Percentiles rank a stretch among this genome's conserved stretches.
Evolutionary conservation across 1,140 invertebrate genomes (phyloP).

Genomic region (Sminthurinus signatus): DNA sequence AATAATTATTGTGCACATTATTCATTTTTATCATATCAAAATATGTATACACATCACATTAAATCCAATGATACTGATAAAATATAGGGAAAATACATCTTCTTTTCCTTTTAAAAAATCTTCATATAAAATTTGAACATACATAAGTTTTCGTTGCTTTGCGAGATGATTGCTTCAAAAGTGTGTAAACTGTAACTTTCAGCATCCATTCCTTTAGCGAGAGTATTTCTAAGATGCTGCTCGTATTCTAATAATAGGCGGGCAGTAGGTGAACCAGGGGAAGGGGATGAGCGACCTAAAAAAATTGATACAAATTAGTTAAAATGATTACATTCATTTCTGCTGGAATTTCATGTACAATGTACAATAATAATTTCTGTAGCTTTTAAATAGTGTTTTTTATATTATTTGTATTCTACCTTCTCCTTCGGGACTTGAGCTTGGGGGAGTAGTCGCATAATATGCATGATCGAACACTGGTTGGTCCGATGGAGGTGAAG

Average conservation of each 20-base stretch:
- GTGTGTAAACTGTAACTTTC: slow-evolving; percentile 90
- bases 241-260: slow-evolving; percentile 85
- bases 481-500: slow-evolving; percentile 82
- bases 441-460: slow-evolving; percentile 78
- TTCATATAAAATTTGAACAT: slow-evolving; percentile 7
- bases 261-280: slow-evolving; percentile 77
- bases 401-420: too few relatives aligned
- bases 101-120: too few relatives aligned
- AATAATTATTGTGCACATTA: not conserved
- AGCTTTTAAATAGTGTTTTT: too few relatives aligned
- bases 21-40: not conserved
- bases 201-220: slow-evolving; percentile 90
- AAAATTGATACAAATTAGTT: not conserved
- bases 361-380: too few relatives aligned
- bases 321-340: not conserved
- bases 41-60: too few relatives aligned
- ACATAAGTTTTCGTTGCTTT: slow-evolving; percentile 90
- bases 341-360: not conserved
- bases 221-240: slow-evolving; percentile 85
- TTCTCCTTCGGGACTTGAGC: slow-evolving; percentile 57
- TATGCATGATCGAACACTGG: slow-evolving; percentile 89
- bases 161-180: slow-evolving; percentile 82
- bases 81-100: too few relatives aligned
- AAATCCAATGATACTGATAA: too few relatives aligned
- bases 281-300: slow-evolving; percentile 50